Percentiles rank a stretch among this genome's conserved stretches.
These are phyloP conservation scores for Pardalotus punctatus DNA, from an alignment of 2,113 vertebrate species.

Conservation along the genomic window DNA sequence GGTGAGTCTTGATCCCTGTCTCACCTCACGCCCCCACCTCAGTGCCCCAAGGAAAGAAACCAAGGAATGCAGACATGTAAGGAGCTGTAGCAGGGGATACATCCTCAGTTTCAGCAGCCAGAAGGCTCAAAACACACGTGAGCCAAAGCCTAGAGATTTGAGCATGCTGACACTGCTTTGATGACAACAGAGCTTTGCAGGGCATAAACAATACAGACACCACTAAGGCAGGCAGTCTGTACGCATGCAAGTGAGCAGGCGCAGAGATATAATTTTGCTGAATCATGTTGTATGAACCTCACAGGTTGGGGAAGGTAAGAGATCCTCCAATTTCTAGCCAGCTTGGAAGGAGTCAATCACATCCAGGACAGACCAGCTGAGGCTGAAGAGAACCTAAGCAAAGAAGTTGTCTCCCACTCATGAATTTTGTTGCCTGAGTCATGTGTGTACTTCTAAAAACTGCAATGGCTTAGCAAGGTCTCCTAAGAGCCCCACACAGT, in stretches of 20 bases:
- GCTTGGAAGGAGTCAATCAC: background rate
- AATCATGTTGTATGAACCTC: rapidly evolving
- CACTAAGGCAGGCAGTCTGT: background rate
- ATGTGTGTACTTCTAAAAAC: background rate
- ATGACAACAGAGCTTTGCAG: background rate
- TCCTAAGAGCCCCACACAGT: background rate
- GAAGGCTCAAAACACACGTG: background rate
- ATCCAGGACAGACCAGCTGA: background rate
- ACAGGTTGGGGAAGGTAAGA: background rate
- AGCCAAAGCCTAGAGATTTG: background rate
- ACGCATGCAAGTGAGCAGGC: background rate
- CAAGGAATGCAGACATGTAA: background rate
- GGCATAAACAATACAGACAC: background rate
- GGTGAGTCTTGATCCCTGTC: background rate
- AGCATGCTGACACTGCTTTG: background rate
- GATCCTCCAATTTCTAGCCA: background rate
- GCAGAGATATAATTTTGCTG: background rate
- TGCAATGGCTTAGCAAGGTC: background rate
- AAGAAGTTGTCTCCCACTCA: background rate
- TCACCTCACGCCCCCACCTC: background rate
- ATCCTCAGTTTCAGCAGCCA: background rate
- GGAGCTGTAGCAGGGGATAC: background rate
- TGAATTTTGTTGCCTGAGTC: background rate
- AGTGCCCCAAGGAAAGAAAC: background rate
- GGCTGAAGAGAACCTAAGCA: background rate